Evolutionary conservation across 1,140 invertebrate genomes (phyloP).

Genomic region (Atta colombica): DNA sequence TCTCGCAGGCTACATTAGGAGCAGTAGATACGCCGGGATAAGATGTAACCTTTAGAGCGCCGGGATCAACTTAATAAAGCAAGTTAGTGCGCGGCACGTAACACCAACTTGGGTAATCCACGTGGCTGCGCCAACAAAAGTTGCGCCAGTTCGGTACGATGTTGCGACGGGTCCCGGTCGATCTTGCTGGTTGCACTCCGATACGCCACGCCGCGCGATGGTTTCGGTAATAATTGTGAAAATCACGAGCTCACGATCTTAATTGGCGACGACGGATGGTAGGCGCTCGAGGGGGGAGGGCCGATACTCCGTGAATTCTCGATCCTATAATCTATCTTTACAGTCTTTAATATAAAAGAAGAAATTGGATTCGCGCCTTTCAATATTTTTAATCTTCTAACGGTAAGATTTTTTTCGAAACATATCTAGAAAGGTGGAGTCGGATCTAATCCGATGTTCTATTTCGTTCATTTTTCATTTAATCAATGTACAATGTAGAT

Average conservation of each 20-base stretch:
- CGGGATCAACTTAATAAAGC: constrained; percentile 69
- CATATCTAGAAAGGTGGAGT: too few relatives aligned
- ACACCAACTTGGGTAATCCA: constrained; percentile 68
- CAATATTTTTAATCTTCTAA: neutral
- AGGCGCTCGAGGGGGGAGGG: constrained; percentile 7
- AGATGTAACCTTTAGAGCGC: constrained; percentile 67
- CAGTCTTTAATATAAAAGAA: constrained; percentile 1
- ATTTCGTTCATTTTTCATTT: too few relatives aligned
- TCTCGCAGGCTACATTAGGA: constrained; percentile 48
- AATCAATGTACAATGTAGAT: too few relatives aligned
- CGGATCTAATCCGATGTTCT: too few relatives aligned
- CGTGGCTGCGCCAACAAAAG: constrained; percentile 54
- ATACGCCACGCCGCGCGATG: constrained; percentile 57
- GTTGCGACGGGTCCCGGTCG: constrained; percentile 52
- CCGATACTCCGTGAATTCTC: constrained; percentile 10
- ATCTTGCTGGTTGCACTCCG: constrained; percentile 54
- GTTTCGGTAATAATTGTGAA: constrained; percentile 74
- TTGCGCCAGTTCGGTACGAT: constrained; percentile 65
- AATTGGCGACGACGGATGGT: constrained; percentile 55
- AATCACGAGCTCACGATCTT: constrained; percentile 71
- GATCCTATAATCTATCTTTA: constrained; percentile 10
- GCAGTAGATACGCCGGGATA: constrained; percentile 64
- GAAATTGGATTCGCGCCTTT: neutral
- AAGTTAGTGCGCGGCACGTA: constrained; percentile 63
- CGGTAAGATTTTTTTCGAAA: too few relatives aligned